These are phyloP conservation scores for Villa cingulata DNA, from an alignment of 2,888 invertebrate species.

Conservation along the genomic window DNA sequence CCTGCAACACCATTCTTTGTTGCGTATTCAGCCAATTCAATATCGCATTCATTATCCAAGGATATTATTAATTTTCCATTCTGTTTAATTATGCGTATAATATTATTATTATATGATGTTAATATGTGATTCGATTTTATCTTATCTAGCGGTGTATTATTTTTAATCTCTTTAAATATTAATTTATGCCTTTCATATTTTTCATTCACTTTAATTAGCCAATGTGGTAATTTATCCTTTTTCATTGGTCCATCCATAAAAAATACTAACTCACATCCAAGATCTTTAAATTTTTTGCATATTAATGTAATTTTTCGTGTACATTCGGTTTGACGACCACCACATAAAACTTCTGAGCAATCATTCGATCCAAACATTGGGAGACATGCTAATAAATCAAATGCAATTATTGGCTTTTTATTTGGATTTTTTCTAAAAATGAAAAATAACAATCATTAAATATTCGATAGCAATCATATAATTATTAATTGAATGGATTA, in stretches of 20 bases:
- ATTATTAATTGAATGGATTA: no score
- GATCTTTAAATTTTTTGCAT: slow-evolving; percentile 6
- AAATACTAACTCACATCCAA: slow-evolving; percentile 7
- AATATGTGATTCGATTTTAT: slow-evolving; percentile 1
- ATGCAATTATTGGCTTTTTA: slow-evolving; percentile 6
- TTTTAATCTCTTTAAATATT: slow-evolving; percentile 5
- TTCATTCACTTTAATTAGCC: slow-evolving; percentile 1
- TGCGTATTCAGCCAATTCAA: slow-evolving; percentile 11
- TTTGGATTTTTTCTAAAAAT: background rate
- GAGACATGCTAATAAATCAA: slow-evolving; percentile 10
- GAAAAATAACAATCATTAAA: no score
- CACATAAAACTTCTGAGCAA: slow-evolving; percentile 6
- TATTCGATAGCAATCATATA: no score
- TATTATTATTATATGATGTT: slow-evolving; percentile 5
- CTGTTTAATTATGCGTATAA: slow-evolving; percentile 4
- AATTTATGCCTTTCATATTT: slow-evolving; percentile 5
- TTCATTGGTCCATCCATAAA: slow-evolving; percentile 13
- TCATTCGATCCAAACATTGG: background rate
- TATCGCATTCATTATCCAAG: slow-evolving; percentile 11
- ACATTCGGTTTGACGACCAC: slow-evolving; percentile 7
- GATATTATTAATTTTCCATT: slow-evolving; percentile 10
- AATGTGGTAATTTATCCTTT: slow-evolving; percentile 6
- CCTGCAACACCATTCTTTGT: slow-evolving; percentile 5
- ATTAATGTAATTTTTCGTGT: slow-evolving; percentile 1
- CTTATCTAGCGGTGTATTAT: background rate